Evolutionary conservation across 2,113 vertebrate species (phyloP).

Genomic region (Zosterops pallidus): DNA sequence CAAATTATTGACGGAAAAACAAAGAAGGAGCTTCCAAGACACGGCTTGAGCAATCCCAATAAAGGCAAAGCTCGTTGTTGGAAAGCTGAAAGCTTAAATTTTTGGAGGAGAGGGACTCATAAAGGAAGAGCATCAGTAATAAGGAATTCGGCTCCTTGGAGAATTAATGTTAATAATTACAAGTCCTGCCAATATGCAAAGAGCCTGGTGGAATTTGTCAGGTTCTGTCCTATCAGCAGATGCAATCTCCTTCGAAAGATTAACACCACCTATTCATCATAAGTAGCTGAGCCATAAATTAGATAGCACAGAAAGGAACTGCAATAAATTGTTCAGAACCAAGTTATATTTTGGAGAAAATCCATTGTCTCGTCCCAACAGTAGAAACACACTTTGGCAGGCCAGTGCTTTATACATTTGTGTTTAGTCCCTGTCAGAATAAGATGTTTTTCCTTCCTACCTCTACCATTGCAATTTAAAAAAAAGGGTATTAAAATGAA

Average conservation of each 20-base stretch:
- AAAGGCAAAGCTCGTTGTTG: not conserved
- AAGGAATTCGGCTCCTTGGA: conserved; percentile 30
- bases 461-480: not conserved
- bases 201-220: not conserved
- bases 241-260: not conserved
- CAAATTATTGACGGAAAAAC: not conserved
- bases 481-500: not conserved
- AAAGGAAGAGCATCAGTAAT: conserved; percentile 26
- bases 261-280: not conserved
- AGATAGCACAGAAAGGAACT: not conserved
- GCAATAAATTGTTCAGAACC: not conserved
- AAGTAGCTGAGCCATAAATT: not conserved
- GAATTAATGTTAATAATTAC: not conserved
- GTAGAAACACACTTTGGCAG: not conserved
- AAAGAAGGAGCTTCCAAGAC: not conserved
- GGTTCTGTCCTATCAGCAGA: not conserved
- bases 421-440: not conserved
- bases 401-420: not conserved
- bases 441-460: not conserved
- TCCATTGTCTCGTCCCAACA: not conserved
- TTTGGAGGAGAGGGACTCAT: not conserved
- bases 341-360: conserved; percentile 13
- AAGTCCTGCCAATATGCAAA: not conserved
- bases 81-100: conserved; percentile 11
- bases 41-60: not conserved